A percentile compares a stretch with the other conserved stretches of the same genome.
These are phyloP conservation scores for Boulengeromyrus knoepffleri DNA, from an alignment of 2,113 vertebrate species.

Conservation along the genomic window DNA sequence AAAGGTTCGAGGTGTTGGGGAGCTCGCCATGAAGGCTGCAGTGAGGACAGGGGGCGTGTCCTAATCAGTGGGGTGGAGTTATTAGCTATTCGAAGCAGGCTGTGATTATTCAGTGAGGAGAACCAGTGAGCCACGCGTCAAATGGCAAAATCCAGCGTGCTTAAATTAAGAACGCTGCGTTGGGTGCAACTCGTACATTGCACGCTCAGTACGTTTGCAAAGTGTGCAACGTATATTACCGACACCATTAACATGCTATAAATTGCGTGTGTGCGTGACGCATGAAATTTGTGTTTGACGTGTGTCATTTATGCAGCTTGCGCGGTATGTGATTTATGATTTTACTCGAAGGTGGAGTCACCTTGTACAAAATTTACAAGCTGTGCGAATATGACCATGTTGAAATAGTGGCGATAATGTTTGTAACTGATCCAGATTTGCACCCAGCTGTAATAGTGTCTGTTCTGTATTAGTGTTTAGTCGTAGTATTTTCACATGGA, in stretches of 20 bases:
- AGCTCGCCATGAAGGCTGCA: background rate
- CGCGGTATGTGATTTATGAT: background rate
- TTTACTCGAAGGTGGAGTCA: background rate
- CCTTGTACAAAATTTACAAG: background rate
- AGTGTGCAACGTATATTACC: background rate
- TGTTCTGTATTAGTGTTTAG: background rate
- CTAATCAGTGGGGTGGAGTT: constrained; percentile 23
- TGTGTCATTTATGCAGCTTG: background rate
- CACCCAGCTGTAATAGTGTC: background rate
- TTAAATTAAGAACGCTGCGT: background rate
- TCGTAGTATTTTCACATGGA: constrained; percentile 3
- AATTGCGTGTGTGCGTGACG: background rate
- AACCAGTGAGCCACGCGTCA: background rate
- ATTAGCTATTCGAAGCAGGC: constrained; percentile 14
- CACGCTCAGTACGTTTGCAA: background rate
- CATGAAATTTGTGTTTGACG: background rate
- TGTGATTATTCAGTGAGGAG: constrained; percentile 19
- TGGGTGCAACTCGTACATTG: background rate
- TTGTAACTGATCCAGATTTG: background rate
- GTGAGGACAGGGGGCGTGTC: constrained; percentile 2
- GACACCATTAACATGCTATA: background rate
- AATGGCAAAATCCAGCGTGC: background rate
- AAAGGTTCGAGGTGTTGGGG: background rate
- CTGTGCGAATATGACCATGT: background rate
- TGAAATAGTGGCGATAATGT: background rate